Evolutionary conservation across 1,140 invertebrate species (phyloP).

Genomic region (Bombus sylvicola): DNA sequence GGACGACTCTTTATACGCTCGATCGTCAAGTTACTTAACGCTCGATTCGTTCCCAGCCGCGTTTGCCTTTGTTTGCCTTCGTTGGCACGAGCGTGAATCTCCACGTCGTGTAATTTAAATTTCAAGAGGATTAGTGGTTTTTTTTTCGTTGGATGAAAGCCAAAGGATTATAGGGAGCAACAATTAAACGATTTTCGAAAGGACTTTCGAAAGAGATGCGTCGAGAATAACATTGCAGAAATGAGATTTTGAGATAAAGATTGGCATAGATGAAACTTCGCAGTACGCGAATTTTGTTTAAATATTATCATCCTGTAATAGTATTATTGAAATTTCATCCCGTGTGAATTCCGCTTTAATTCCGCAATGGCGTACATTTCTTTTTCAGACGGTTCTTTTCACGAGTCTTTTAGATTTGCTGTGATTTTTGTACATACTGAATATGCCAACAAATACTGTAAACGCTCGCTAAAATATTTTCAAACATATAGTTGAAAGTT

Average conservation of each 20-base stretch:
- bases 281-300: no score
- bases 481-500: no score
- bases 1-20: background rate
- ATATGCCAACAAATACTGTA: no score
- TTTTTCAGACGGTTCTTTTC: no score
- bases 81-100: background rate
- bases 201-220: background rate
- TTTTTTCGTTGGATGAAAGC: background rate
- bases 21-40: background rate
- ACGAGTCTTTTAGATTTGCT: no score
- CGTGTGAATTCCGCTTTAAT: no score
- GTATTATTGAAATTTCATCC: no score
- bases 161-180: background rate
- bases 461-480: no score
- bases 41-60: background rate
- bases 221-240: background rate
- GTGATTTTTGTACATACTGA: no score
- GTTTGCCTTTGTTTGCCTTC: background rate
- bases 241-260: background rate
- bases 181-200: background rate
- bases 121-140: background rate
- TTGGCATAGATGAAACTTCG: background rate
- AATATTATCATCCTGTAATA: no score
- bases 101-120: background rate
- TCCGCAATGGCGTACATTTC: no score